Evolutionary conservation across 2,797 vertebrate genomes (phyloP), one percentile per base, ranked within the genome.

Genomic region (Sebastes nivosus): DNA sequence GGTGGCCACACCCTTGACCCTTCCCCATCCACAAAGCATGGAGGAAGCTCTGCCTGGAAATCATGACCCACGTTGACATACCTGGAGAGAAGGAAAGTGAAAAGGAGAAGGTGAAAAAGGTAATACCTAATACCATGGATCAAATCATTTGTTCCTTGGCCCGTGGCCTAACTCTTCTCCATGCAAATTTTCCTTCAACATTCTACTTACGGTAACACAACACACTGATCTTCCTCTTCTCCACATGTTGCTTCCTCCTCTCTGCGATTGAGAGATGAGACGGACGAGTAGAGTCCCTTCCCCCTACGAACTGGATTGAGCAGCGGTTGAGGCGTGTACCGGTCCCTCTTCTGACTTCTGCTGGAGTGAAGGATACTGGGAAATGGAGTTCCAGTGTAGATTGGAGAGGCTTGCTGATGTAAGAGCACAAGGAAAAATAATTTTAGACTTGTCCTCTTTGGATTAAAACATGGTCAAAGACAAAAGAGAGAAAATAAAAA

Each of bases 41-140:
- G 81, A 25, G 95, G 96, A 72, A 96, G 61, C 22, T 93, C 87
- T 1, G 95, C 95, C 85, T 97, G 96, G 88, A 94, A 97, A n/a
- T 92, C 85, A 9, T 71, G 80, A 4, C 96, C 96, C 46, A 96
- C 77, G 20, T 96, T 97, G 81, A 96, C 81, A 32, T 59, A 65
- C 68, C 96, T 96, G 80, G 25, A 82, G 29, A 52, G 6, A 79
- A 29, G 24, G 5, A 72, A 18, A 63, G 65, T 50, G 18, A 66
- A 8, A n/a, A 34, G 9, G 42, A 50, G 46, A 50, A 34, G 8
- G 8, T 54, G 58, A 68, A 3, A 34, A 58, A 20, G 5, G n/a
- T 20, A 13, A 29, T 13, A 50, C 5, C 12, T 38, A 22, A 58
- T 9, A n/a, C n/a, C 13, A 59, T 46, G 24, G 25, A 29, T 72